Base-by-base conservation (phyloP, 2,888 invertebrate genomes). In the Allolobophora icterica region DNA sequence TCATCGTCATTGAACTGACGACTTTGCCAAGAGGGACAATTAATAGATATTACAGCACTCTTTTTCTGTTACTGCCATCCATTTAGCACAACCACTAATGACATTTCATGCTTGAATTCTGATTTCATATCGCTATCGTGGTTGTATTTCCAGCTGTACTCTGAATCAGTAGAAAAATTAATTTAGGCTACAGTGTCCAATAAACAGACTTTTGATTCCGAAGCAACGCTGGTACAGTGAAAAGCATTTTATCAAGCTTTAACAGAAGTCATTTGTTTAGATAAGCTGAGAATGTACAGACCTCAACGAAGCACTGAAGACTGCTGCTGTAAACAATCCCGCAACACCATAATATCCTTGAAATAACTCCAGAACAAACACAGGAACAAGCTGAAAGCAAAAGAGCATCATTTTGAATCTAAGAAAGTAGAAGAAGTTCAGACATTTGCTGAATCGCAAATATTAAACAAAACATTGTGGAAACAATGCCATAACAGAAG, bases 291-390 rank as follows among this genome's bases (percentile, higher is more conserved):
- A 71, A 71, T 71, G n/a, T 71, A 71, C n/a, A 71, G 0, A 92
- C 92, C 92, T 92, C n/a, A 92, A 90, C 15, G 92, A 90, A 30
- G 94, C 94, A 90, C 94, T 93, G 90, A 94, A 94, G 19, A 94
- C 93, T 89, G 94, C 93, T 3, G 94, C 93, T 24, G 94, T 94
- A 92, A 94, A 94, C 35, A 94, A 91, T 17, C 94, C 94, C 1
- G 94, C 93, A 11, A 94, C 90, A 19, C 94, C 94, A 0, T 94
- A 94, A 30, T 93, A 90, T 71, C 92, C 92, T 4, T 93, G 93
- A 89, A 94, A 91, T 40, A 94, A 93, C 91, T 94, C 93, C 93
- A 94, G 93, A 89, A 94, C 94, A 33, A 94, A 92, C 45, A 93
- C 93, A 6, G 94, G 94, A 35, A 94, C 89, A n/a, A 94, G 89